A percentile compares a stretch with the other conserved stretches of the same genome.
Conservation (phyloP, 2,113 vertebrate species). For the Ciconia boyciana region DNA sequence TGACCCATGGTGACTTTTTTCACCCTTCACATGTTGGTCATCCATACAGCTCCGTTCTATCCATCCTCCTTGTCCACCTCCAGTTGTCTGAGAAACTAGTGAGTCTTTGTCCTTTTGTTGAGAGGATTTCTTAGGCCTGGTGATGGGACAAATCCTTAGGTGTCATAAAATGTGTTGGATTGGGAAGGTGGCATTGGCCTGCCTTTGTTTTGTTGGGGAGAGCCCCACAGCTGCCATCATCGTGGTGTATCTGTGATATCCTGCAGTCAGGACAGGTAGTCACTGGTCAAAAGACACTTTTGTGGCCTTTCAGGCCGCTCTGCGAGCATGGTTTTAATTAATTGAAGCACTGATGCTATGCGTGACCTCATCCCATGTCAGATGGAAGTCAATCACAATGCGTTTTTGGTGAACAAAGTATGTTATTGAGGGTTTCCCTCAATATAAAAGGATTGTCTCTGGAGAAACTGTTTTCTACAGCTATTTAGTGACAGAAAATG, state of each 20-base stretch:
- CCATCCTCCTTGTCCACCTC: not conserved
- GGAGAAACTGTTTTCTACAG: not conserved
- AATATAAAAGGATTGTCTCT: not conserved
- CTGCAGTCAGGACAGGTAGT: not conserved
- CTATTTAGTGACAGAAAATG: not conserved
- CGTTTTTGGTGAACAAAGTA: not conserved
- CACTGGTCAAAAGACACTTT: not conserved
- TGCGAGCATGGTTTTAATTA: not conserved
- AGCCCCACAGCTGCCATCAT: not conserved
- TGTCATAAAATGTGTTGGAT: not conserved
- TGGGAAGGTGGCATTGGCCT: not conserved
- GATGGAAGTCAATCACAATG: not conserved
- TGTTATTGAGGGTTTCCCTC: not conserved
- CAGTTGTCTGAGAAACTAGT: not conserved
- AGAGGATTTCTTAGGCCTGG: not conserved
- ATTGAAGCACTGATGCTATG: not conserved
- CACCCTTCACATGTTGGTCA: not conserved
- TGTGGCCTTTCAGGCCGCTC: not conserved
- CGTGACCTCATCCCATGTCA: not conserved
- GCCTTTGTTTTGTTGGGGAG: not conserved
- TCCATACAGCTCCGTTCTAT: not conserved
- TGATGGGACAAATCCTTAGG: not conserved
- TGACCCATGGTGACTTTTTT: not conserved
- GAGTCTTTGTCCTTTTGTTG: not conserved
- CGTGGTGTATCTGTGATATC: not conserved